Evolutionary conservation across 2,888 invertebrate genomes (phyloP).

Genomic region (Agonum fuliginosum): DNA sequence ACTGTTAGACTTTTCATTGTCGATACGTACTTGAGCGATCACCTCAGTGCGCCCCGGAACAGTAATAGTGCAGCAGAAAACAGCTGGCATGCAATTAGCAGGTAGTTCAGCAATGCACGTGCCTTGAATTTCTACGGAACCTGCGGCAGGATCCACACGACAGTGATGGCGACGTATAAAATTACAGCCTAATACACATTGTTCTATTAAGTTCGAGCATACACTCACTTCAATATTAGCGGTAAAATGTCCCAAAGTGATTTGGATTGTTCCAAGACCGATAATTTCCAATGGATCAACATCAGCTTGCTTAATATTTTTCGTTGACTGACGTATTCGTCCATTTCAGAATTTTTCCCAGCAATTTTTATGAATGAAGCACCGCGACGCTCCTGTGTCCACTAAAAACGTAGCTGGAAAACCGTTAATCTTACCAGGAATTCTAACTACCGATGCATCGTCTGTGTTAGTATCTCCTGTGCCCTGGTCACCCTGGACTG

Average conservation of each 20-base stretch:
- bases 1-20: background rate
- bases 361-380: no score
- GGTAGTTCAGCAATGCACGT: background rate
- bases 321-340: no score
- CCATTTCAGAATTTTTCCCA: no score
- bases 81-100: background rate
- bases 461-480: no score
- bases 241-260: background rate
- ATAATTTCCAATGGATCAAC: background rate
- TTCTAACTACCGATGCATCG: no score
- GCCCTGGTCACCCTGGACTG: no score
- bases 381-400: no score
- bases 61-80: background rate
- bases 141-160: background rate
- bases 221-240: background rate
- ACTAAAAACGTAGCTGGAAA: no score
- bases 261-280: background rate
- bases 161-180: background rate
- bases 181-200: constrained; percentile 12
- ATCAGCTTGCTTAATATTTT: constrained; percentile 7
- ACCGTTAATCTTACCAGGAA: no score
- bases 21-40: background rate
- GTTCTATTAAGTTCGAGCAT: background rate
- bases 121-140: background rate
- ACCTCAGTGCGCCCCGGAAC: constrained; percentile 1